These are phyloP conservation scores for Oreochromis aureus DNA, from an alignment of 2,113 vertebrate genomes.

Conservation along the genomic window DNA sequence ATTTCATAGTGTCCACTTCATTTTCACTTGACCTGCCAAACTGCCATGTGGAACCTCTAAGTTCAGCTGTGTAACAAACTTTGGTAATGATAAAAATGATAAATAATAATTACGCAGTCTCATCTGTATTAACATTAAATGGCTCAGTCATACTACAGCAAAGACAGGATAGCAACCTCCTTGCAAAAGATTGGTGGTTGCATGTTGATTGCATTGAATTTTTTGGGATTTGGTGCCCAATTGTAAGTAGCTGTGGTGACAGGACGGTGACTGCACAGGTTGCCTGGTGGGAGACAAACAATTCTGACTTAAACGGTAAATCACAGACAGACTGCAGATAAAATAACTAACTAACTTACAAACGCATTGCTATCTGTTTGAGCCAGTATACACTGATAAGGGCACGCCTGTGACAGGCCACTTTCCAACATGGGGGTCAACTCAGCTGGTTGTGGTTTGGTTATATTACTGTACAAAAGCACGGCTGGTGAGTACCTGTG, in stretches of 20 bases:
- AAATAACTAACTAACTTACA: background rate
- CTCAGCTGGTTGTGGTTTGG: background rate
- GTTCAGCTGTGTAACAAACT: background rate
- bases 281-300: background rate
- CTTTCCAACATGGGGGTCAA: background rate
- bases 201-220: background rate
- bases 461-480: background rate
- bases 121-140: background rate
- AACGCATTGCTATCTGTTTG: background rate
- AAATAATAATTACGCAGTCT: background rate
- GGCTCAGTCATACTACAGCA: background rate
- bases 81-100: background rate
- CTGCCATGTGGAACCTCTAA: background rate
- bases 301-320: background rate
- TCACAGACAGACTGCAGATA: background rate
- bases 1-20: background rate
- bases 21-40: background rate
- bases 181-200: background rate
- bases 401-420: background rate
- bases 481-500: background rate
- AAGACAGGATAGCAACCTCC: background rate
- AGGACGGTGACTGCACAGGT: background rate
- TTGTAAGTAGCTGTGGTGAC: rapidly evolving
- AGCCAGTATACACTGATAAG: background rate
- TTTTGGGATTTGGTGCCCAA: background rate